These are phyloP conservation scores for Sphyrna mokarran DNA, from an alignment of 2,113 vertebrate genomes.

Conservation along the genomic window DNA sequence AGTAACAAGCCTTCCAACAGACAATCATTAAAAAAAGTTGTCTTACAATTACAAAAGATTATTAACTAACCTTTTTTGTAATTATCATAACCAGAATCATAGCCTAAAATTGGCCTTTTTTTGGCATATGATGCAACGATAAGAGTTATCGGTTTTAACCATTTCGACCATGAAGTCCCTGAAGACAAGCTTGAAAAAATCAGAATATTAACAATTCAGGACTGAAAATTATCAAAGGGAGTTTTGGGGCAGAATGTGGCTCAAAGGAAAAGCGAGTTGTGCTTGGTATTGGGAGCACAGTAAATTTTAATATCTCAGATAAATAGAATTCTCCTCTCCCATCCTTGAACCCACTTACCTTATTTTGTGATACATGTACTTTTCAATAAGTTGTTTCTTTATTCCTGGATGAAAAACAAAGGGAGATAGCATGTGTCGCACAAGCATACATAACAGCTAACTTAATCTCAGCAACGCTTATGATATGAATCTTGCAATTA, in stretches of 20 bases:
- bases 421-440: neutral
- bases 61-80: neutral
- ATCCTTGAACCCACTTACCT: neutral
- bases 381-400: conserved; percentile 1
- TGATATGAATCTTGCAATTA: neutral
- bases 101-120: neutral
- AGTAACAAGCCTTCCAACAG: neutral
- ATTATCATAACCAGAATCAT: neutral
- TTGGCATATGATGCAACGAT: neutral
- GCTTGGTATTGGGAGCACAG: neutral
- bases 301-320: neutral
- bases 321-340: neutral
- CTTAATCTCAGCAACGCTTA: neutral
- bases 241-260: neutral
- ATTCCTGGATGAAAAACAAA: neutral
- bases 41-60: neutral
- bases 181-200: neutral
- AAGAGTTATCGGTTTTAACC: neutral
- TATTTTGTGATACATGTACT: conserved; percentile 15
- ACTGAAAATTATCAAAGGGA: neutral
- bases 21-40: neutral
- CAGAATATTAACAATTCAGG: neutral
- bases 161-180: neutral
- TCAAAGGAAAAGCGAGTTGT: neutral
- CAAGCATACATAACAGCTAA: neutral